phyloP scores from a whole-genome alignment of 2,888 invertebrate genomes.

The Drosophila pseudotakahashii region DNA sequence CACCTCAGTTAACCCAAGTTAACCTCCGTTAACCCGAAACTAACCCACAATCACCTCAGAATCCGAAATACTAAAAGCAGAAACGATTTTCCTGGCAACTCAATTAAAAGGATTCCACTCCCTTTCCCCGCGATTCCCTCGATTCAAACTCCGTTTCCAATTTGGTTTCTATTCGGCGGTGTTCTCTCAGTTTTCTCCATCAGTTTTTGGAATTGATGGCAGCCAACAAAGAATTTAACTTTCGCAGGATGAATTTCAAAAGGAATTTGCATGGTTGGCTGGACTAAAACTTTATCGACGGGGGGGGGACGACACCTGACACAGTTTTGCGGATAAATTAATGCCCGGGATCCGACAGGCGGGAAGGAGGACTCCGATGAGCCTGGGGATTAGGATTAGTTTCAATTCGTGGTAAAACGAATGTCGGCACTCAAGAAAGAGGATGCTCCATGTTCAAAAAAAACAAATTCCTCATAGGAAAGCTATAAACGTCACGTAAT shows the following conservation, averaged over 20 bases:
- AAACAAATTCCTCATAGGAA: no score
- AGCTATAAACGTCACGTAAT: no score
- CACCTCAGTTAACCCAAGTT: constrained; percentile 2
- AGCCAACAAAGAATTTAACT: constrained; percentile 18
- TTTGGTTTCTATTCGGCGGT: neutral
- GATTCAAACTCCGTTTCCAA: neutral
- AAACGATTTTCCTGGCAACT: constrained; percentile 9
- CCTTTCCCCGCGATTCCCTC: neutral
- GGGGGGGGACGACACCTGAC: constrained; percentile 17
- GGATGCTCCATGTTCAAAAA: no score
- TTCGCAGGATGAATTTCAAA: constrained; percentile 34
- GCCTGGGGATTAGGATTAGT: constrained; percentile 17
- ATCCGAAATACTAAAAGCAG: neutral
- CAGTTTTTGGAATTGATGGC: constrained; percentile 33
- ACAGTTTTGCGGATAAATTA: constrained; percentile 31
- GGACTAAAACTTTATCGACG: constrained; percentile 11
- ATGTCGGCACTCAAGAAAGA: neutral
- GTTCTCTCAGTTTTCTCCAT: neutral
- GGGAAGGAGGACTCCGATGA: constrained; percentile 2
- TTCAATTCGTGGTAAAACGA: constrained; percentile 10
- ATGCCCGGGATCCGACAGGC: constrained; percentile 3
- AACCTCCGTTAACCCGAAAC: constrained; percentile 7
- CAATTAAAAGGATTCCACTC: constrained; percentile 27
- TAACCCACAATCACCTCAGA: constrained; percentile 18
- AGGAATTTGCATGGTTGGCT: constrained; percentile 27